Conservation (phyloP, 1,140 invertebrate species). For the Drosophila willistoni region DNA sequence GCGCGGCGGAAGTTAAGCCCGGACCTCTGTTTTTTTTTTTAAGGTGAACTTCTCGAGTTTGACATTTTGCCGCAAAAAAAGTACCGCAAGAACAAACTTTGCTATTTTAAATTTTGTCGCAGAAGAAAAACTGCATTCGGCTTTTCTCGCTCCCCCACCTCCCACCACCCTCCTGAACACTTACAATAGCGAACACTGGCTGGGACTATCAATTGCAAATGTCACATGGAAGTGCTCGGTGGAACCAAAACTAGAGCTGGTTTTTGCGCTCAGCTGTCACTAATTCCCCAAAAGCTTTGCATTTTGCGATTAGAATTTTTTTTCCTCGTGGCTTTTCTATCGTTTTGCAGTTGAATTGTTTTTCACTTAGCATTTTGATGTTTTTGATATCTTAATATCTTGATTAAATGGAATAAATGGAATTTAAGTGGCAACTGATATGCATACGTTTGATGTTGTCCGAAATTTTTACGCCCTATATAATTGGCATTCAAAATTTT, state of each 20-base stretch:
- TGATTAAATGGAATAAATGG: too few relatives aligned
- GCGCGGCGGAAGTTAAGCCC: not conserved
- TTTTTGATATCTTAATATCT: too few relatives aligned
- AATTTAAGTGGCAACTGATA: too few relatives aligned
- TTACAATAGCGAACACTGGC: conserved; percentile 36
- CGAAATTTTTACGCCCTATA: too few relatives aligned
- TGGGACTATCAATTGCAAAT: conserved; percentile 79
- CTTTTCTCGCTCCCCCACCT: conserved; percentile 11
- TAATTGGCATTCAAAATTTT: too few relatives aligned
- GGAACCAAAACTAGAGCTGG: conserved; percentile 50
- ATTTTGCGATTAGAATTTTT: conserved; percentile 54
- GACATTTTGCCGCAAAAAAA: conserved; percentile 76
- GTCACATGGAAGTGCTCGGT: conserved; percentile 64
- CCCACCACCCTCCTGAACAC: not conserved
- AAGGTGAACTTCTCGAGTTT: conserved; percentile 46
- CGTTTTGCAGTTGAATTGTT: conserved; percentile 43
- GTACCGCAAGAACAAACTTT: conserved; percentile 50
- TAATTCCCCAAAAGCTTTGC: conserved; percentile 75
- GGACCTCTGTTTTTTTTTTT: not conserved
- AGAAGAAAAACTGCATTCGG: conserved; percentile 59
- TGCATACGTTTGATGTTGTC: too few relatives aligned
- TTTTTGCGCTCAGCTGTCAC: conserved; percentile 75
- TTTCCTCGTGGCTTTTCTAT: conserved; percentile 12
- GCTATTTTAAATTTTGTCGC: conserved; percentile 76
- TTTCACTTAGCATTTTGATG: not conserved